Evolutionary conservation across 1,140 invertebrate genomes (phyloP), one percentile per base, ranked within the genome.

Genomic region (Neodiprion virginianus): DNA sequence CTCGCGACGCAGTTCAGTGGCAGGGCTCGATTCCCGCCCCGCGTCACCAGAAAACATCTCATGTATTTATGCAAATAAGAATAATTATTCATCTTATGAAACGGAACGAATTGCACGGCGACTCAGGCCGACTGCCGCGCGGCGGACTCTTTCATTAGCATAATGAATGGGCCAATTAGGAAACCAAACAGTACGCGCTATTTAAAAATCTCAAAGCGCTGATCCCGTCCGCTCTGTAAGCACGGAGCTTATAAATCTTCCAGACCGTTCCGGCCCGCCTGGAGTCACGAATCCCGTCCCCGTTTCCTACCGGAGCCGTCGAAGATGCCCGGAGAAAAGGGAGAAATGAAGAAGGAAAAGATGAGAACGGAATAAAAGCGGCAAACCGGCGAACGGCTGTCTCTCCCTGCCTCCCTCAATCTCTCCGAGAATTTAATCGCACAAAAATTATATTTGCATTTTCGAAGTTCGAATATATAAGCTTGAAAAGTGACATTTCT

Each of bases 121-220:
- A 40, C 28, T 40, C 28, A 40, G 28, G 28, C 28, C 28, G 28
- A 40, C 53, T 61, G 11, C 53, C 11, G 53, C 53, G n/a, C 53
- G 28, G 28, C 53, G 11, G 53, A 61, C 11, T 61, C 53, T 61
- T 61, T 61, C 53, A 61, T 61, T 61, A 61, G 53, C 53, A 61
- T 61, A 61, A 61, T 61, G 53, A 61, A 61, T 61, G 53, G 53
- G 53, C 53, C 53, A 61, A 61, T 61, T 61, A 61, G 53, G 53
- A 61, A 61, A 61, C 53, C 53, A 61, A 61, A 61, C 53, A 61
- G 53, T 8, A 61, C 53, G 53, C 53, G 53, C 53, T 61, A 61
- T 61, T 61, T 61, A 61, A 61, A 61, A 61, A 61, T 61, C n/a
- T 61, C 53, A 61, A 61, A 61, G 53, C 53, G 53, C 53, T 61